Evolutionary conservation across 2,113 vertebrate genomes (phyloP), one percentile per base, ranked within the genome.

Genomic region (Campylorhamphus procurvoides): DNA sequence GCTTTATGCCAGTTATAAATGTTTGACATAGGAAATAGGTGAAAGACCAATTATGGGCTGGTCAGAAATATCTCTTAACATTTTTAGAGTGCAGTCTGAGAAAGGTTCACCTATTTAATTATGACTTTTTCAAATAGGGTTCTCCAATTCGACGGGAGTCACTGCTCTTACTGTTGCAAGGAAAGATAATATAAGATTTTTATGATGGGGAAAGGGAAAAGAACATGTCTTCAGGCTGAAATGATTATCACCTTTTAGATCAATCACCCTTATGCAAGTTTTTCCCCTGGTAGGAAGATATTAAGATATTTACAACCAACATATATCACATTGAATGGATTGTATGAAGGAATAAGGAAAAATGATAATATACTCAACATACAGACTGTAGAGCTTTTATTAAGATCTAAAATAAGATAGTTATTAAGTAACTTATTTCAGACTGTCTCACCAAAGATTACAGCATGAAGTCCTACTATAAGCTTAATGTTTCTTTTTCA

Each of bases 21-120:
- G 17, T 93, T 86, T 93, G 88, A 88, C 85, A 80, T 42, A 52
- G 44, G 47, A 88, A 95, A 90, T 78, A 86, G 22, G 55, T 88
- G 82, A 55, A 91, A 85, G 73, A 92, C 35, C 92, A 96, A 77
- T 92, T 93, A 93, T 13, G 24, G 37, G 44, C 68, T 75, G 83
- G 74, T 94, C 56, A 86, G 92, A 88, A 95, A 95, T 85, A 93
- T 62, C 83, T 77, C 85, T 80, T 96, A 92, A 92, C 82, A 88
- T 90, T 94, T 96, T 94, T 78, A 88, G 84, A 88, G 87, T 89
- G 68, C 50, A 37, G 1, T 86, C 50, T 67, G 58, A 88, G 72
- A 78, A 81, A 29, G 24, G 72, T 83, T 93, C 75, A 80, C 7
- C 11, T 83, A 58, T 86, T 94, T 96, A 96, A 86, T 96, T n/a